These are phyloP conservation scores for Halichoerus grypus DNA, from an alignment of 2,113 vertebrate species.

Conservation along the genomic window DNA sequence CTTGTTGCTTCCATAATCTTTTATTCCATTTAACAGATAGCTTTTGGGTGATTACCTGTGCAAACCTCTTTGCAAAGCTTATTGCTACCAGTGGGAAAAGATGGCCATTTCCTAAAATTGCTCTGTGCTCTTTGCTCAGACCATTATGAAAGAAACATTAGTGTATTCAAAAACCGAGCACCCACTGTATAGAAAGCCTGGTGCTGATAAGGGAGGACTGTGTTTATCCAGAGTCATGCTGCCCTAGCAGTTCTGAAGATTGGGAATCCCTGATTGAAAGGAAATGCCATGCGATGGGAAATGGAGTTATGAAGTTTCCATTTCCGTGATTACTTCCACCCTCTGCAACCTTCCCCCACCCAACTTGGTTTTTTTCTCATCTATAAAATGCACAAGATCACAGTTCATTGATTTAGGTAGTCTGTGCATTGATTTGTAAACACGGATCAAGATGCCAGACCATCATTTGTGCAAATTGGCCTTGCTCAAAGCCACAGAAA, in stretches of 20 bases:
- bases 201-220: not conserved
- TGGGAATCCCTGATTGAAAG: not conserved
- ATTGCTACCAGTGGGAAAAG: not conserved
- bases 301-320: not conserved
- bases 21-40: constrained; percentile 11
- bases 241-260: not conserved
- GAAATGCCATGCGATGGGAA: not conserved
- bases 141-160: not conserved
- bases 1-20: not conserved
- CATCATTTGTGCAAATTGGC: constrained; percentile 25
- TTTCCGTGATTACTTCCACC: not conserved
- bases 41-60: not conserved
- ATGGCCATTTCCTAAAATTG: not conserved
- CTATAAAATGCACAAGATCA: not conserved
- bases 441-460: constrained; percentile 34
- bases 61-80: constrained; percentile 13
- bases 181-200: not conserved
- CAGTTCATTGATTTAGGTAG: not conserved
- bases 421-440: constrained; percentile 49
- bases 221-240: not conserved
- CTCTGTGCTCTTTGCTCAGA: not conserved
- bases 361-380: not conserved
- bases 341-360: not conserved
- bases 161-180: not conserved
- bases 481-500: constrained; percentile 51